These are phyloP conservation scores for Lasiurus borealis DNA, from an alignment of 2,113 vertebrate species.

Conservation along the genomic window DNA sequence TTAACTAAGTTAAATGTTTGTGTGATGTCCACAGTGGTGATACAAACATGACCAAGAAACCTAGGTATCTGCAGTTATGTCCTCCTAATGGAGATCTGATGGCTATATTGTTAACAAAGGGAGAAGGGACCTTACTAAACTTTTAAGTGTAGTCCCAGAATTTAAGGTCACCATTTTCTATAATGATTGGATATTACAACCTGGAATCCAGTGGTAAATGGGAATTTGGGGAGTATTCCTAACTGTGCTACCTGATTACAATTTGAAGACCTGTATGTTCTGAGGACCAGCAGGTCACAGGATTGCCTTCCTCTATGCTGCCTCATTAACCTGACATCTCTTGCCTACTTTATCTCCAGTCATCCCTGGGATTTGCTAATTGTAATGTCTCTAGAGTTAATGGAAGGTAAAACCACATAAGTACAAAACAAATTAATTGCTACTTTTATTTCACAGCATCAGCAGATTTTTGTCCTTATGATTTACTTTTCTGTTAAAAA, in stretches of 20 bases:
- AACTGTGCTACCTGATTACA: background rate
- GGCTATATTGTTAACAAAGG: background rate
- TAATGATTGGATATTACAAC: background rate
- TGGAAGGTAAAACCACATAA: slow-evolving; percentile 53
- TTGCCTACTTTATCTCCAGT: background rate
- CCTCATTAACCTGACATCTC: slow-evolving; percentile 56
- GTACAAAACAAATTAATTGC: slow-evolving; percentile 45
- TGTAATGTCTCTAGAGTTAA: slow-evolving; percentile 45
- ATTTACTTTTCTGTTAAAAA: background rate
- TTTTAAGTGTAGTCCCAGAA: background rate
- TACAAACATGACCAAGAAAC: background rate
- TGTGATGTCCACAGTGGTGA: background rate
- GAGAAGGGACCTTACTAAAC: background rate
- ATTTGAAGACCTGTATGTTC: slow-evolving; percentile 23
- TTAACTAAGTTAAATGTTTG: background rate
- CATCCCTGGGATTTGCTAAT: slow-evolving; percentile 54
- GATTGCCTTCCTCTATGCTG: slow-evolving; percentile 28
- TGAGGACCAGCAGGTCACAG: background rate
- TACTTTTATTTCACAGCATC: slow-evolving; percentile 52
- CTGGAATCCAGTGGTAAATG: background rate
- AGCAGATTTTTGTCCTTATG: background rate
- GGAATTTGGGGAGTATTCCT: background rate
- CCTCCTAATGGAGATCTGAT: background rate
- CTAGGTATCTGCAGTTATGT: background rate
- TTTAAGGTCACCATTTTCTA: slow-evolving; percentile 30